Percentiles rank a stretch among this genome's conserved stretches.
These are phyloP conservation scores for Prosapia bicincta DNA, from an alignment of 2,888 invertebrate genomes.

Conservation along the genomic window DNA sequence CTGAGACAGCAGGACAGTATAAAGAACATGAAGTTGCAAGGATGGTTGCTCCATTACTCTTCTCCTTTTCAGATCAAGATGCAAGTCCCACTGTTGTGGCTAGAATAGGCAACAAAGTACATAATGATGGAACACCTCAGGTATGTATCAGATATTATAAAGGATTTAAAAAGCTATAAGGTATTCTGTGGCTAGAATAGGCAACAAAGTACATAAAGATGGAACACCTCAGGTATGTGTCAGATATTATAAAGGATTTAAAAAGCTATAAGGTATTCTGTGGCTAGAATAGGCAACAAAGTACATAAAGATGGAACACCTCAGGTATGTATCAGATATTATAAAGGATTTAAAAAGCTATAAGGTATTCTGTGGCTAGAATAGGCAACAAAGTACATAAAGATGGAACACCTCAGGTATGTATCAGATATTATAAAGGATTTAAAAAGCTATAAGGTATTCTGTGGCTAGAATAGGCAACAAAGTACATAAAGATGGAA, in stretches of 20 bases:
- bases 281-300: constrained; percentile 71
- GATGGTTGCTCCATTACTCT: constrained; percentile 88
- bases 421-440: no score
- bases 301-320: constrained; percentile 54
- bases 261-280: no score
- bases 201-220: constrained; percentile 58
- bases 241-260: no score
- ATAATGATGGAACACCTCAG: constrained; percentile 53
- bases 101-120: constrained; percentile 69
- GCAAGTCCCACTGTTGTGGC: constrained; percentile 72
- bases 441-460: no score
- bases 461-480: no score
- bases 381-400: constrained; percentile 67
- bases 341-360: no score
- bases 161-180: no score
- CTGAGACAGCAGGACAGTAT: constrained; percentile 84
- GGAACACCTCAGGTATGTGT: constrained; percentile 53
- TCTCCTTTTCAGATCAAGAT: constrained; percentile 89
- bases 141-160: no score
- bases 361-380: constrained; percentile 65
- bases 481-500: no score
- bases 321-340: constrained; percentile 52
- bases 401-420: constrained; percentile 53
- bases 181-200: constrained; percentile 74
- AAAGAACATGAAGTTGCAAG: constrained; percentile 93